Evolutionary conservation across 2,888 invertebrate genomes (phyloP).

Genomic region (Itoplectis maculator): DNA sequence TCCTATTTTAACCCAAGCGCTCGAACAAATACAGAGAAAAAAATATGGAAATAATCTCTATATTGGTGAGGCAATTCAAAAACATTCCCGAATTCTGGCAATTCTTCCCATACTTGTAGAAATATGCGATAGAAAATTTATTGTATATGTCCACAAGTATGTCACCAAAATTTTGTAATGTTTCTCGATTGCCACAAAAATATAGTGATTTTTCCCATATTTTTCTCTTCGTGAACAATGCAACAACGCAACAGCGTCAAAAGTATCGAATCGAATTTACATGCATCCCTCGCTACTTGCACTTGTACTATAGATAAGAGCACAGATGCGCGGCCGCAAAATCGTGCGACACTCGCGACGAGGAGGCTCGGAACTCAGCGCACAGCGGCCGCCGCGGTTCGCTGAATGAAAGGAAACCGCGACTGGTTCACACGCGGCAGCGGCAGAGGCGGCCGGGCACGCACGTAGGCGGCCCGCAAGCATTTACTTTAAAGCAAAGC

Average conservation of each 20-base stretch:
- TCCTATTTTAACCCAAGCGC: too few relatives aligned
- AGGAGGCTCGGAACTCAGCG: slow-evolving; percentile 74
- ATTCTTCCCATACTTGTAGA: too few relatives aligned
- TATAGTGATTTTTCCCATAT: background rate
- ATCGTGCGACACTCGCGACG: slow-evolving; percentile 82
- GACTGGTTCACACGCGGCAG: slow-evolving; percentile 82
- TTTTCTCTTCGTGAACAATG: too few relatives aligned
- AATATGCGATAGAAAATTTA: too few relatives aligned
- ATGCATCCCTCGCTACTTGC: too few relatives aligned
- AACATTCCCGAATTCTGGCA: too few relatives aligned
- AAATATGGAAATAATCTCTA: too few relatives aligned
- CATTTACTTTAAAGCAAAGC: slow-evolving; percentile 80
- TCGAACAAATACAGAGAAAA: too few relatives aligned
- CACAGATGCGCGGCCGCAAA: slow-evolving; percentile 71
- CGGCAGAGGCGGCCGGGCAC: slow-evolving; percentile 73
- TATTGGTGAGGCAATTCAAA: too few relatives aligned
- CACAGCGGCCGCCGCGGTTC: slow-evolving; percentile 20
- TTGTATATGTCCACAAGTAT: too few relatives aligned
- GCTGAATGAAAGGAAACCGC: slow-evolving; percentile 82
- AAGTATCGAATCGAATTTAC: background rate
- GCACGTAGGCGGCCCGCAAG: slow-evolving; percentile 75
- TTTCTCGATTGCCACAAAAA: too few relatives aligned
- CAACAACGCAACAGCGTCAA: background rate
- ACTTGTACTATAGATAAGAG: background rate
- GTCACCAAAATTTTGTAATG: too few relatives aligned